Evolutionary conservation across 2,113 vertebrate genomes (phyloP).

Genomic region (Bujurquina vittata): DNA sequence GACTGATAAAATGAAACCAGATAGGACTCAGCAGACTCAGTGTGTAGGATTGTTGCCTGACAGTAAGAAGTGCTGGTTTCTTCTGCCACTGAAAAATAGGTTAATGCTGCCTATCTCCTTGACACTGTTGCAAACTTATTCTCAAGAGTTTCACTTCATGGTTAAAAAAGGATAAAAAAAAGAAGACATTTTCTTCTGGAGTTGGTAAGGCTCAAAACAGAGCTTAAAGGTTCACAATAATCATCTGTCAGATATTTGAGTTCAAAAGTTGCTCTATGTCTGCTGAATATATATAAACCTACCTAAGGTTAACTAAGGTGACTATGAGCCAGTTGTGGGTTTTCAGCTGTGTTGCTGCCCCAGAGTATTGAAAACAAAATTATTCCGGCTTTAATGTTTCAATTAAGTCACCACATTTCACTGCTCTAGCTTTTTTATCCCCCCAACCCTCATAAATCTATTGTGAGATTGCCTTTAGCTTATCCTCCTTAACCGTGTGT

Average conservation of each 20-base stretch:
- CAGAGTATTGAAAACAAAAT: neutral
- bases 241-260: neutral
- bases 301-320: no score
- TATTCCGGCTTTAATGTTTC: neutral
- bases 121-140: neutral
- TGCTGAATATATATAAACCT: neutral
- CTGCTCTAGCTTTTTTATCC: neutral
- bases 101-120: neutral
- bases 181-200: neutral
- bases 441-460: neutral
- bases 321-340: neutral
- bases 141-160: neutral
- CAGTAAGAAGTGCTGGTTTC: neutral
- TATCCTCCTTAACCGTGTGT: neutral
- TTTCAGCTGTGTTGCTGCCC: neutral
- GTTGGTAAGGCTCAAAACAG: neutral
- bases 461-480: neutral
- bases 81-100: neutral
- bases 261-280: neutral
- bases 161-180: neutral
- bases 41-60: neutral
- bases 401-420: neutral
- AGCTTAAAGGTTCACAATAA: neutral
- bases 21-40: neutral
- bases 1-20: neutral